phyloP scores from a whole-genome alignment of 2,797 vertebrate genomes.

The Masticophis lateralis region DNA sequence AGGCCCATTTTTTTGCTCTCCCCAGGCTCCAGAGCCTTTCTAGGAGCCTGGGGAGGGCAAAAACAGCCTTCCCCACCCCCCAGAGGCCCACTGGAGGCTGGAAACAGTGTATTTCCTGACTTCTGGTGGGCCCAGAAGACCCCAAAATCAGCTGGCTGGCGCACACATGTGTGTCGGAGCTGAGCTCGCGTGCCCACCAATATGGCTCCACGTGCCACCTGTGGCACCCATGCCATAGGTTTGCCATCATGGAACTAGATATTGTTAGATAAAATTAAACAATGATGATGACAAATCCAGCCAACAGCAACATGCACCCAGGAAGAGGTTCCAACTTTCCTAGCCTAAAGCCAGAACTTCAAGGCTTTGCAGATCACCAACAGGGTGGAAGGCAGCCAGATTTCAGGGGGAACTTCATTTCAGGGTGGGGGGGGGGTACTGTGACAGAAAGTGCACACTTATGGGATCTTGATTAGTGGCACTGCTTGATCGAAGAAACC shows the following conservation, averaged over 20 bases:
- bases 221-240: too few species aligned
- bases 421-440: accelerated
- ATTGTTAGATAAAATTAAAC: neutral
- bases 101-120: too few species aligned
- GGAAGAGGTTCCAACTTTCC: neutral
- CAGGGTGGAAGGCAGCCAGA: neutral
- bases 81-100: too few species aligned
- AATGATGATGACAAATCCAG: neutral
- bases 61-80: too few species aligned
- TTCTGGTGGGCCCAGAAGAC: too few species aligned
- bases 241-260: neutral
- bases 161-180: too few species aligned
- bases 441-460: neutral
- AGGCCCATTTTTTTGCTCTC: too few species aligned
- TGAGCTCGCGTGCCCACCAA: too few species aligned
- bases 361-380: neutral
- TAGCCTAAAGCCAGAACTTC: neutral
- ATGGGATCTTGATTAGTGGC: neutral
- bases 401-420: neutral
- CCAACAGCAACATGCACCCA: neutral
- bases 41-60: too few species aligned
- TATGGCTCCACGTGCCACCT: too few species aligned
- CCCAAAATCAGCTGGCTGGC: too few species aligned
- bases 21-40: too few species aligned
- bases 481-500: neutral